A percentile compares a stretch with the other conserved stretches of the same genome.
Conservation (phyloP, 1,140 invertebrate species). For the Orchestia grillus region DNA sequence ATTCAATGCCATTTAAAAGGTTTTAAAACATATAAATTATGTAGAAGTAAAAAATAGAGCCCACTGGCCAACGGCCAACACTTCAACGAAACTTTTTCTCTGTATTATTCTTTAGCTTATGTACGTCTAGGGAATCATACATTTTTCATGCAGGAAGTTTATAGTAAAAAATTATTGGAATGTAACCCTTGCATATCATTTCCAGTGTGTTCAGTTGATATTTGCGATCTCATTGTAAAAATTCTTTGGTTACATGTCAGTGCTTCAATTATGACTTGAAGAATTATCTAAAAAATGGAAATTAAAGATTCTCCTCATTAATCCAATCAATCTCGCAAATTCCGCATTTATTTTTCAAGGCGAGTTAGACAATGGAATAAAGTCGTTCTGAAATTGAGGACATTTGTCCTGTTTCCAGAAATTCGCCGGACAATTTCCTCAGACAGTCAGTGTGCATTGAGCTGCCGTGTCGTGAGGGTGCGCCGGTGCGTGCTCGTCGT, state of each 20-base stretch:
- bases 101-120: no score
- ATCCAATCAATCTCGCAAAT: background rate
- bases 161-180: no score
- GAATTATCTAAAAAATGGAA: background rate
- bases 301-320: background rate
- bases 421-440: background rate
- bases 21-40: no score
- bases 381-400: background rate
- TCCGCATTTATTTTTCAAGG: background rate
- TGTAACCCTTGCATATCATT: no score
- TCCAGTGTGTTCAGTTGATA: background rate
- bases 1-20: no score
- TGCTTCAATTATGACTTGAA: background rate
- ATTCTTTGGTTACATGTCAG: background rate
- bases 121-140: no score
- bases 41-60: no score
- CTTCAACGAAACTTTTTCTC: no score
- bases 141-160: no score
- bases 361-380: background rate
- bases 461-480: slow-evolving; percentile 9
- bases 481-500: background rate
- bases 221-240: background rate
- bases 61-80: no score
- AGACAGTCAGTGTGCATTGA: slow-evolving; percentile 11
- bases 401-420: background rate